phyloP scores from a whole-genome alignment of 2,797 vertebrate genomes.

The Lacerta bilineata region DNA sequence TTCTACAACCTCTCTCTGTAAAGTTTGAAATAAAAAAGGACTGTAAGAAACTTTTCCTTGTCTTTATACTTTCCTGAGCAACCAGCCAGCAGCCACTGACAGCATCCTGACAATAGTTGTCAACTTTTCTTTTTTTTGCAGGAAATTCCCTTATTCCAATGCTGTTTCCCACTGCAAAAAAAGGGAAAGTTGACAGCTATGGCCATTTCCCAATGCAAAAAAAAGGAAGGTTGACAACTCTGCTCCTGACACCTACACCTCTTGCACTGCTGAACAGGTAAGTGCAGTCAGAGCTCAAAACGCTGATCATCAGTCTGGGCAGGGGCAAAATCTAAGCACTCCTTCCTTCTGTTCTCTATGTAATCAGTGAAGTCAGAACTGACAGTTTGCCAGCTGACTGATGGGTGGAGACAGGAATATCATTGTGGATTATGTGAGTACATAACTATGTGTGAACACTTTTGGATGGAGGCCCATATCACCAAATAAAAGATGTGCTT shows the following conservation, averaged over 20 bases:
- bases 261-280: background rate
- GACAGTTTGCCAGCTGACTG: background rate
- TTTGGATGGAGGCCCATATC: background rate
- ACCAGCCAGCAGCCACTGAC: too few relatives aligned
- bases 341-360: background rate
- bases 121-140: too few relatives aligned
- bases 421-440: background rate
- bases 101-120: too few relatives aligned
- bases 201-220: too few relatives aligned
- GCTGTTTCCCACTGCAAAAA: too few relatives aligned
- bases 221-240: too few relatives aligned
- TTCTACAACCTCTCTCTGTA: too few relatives aligned
- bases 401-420: background rate
- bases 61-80: too few relatives aligned
- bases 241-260: background rate
- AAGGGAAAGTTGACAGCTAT: too few relatives aligned
- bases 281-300: background rate
- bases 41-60: too few relatives aligned
- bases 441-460: background rate
- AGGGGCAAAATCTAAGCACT: background rate
- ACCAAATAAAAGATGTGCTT: background rate
- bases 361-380: background rate
- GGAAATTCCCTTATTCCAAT: too few relatives aligned
- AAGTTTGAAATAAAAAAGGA: too few relatives aligned
- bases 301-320: background rate